phyloP scores from a whole-genome alignment of 2,797 vertebrate genomes.

The Sternotherus odoratus region DNA sequence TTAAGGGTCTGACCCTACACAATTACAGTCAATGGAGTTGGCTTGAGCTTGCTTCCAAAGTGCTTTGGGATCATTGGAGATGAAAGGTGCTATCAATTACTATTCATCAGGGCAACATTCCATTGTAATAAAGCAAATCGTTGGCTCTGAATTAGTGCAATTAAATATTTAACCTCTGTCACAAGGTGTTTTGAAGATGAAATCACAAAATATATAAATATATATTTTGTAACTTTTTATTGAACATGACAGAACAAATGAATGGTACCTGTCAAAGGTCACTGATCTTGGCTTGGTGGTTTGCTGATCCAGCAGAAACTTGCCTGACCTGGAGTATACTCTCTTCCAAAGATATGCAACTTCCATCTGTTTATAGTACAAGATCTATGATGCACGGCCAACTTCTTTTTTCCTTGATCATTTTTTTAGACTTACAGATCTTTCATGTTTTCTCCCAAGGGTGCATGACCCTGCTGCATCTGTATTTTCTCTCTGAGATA shows the following conservation, averaged over 20 bases:
- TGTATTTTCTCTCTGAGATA: neutral
- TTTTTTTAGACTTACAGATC: neutral
- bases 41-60: neutral
- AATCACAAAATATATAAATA: neutral
- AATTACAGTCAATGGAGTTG: neutral
- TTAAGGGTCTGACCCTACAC: accelerated
- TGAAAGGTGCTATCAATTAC: neutral
- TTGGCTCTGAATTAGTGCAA: neutral
- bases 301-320: accelerated
- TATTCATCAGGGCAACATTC: neutral
- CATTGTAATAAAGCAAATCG: neutral
- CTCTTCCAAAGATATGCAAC: accelerated
- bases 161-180: neutral
- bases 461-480: no score
- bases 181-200: neutral
- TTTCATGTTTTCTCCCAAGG: neutral
- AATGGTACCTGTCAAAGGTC: neutral
- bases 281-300: accelerated
- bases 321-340: neutral
- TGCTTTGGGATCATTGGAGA: neutral
- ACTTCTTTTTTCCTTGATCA: neutral
- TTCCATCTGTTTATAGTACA: neutral
- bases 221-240: neutral
- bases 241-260: neutral
- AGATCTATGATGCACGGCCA: neutral